Conservation (phyloP, 2,888 invertebrate species). For the Andrena chrysosceles region DNA sequence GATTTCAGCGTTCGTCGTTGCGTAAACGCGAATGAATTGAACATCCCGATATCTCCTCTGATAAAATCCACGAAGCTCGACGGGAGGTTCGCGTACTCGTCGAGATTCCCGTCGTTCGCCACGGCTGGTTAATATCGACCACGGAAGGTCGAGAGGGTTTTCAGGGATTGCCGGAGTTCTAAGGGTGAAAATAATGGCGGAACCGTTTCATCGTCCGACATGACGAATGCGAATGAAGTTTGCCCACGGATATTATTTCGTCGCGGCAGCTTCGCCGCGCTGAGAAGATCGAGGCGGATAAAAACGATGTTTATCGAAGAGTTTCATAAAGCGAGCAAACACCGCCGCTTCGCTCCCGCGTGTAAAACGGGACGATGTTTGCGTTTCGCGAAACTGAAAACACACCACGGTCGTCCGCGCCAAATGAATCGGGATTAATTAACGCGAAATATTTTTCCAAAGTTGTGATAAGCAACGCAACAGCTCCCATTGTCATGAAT, state of each 20-base stretch:
- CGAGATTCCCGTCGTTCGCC: neutral
- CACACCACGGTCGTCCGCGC: neutral
- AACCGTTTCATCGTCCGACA: neutral
- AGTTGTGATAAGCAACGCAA: slow-evolving; percentile 1
- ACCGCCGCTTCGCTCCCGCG: slow-evolving; percentile 12
- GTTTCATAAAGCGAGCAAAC: slow-evolving; percentile 46
- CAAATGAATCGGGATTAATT: slow-evolving; percentile 40
- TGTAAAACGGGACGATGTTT: slow-evolving; percentile 29
- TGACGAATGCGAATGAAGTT: slow-evolving; percentile 38
- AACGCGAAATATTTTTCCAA: slow-evolving; percentile 32
- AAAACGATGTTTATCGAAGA: slow-evolving; percentile 52
- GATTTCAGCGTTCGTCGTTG: neutral
- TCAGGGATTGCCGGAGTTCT: slow-evolving; percentile 24
- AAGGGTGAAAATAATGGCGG: slow-evolving; percentile 36
- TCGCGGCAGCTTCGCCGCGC: neutral
- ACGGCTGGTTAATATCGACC: slow-evolving; percentile 28
- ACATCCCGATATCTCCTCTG: neutral
- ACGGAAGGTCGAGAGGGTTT: slow-evolving; percentile 3
- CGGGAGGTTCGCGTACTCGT: neutral
- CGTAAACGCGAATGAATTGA: neutral
- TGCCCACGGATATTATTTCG: slow-evolving; percentile 43
- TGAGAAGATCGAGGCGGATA: slow-evolving; percentile 17
- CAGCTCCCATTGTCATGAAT: slow-evolving; percentile 12
- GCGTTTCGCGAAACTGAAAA: slow-evolving; percentile 20
- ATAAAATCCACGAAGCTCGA: neutral